Evolutionary conservation across 2,888 invertebrate genomes (phyloP), one percentile per base, ranked within the genome.

Genomic region (Mesochorus sp.): DNA sequence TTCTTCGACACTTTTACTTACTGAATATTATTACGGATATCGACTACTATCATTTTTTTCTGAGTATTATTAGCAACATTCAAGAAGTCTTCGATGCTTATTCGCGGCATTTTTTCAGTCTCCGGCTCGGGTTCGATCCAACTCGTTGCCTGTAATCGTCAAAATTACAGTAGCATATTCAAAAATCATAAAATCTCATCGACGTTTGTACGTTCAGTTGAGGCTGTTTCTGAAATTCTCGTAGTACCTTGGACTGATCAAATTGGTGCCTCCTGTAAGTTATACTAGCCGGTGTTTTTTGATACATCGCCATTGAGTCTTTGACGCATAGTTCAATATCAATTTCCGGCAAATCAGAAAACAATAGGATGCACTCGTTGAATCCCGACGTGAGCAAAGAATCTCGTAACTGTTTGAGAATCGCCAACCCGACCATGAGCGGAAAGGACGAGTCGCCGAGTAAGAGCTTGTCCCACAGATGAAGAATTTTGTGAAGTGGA

Each of bases 331-430:
- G 94, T 87, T 98, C 98, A 86, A 99, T 98, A 85, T 98, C 98
- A 76, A 99, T 97, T 91, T 98, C 98, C 57, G 99, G 99, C 87
- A 99, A 93, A 92, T 99, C 99, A n/a, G 99, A 99, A 92, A 99
- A 99, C 19, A 99, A 92, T 39, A 99, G 92, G 84, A 99, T 99
- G 89, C 99, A 99, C 89, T 99, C 99, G 90, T 99, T 99, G 91
- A 99, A 99, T 6, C 98, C 98, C 0, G 97, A 98, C 3, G 94
- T 94, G 1, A 99, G 93, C 4, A 99, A 91, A 0, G 96, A 95
- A 81, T 95, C 95, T 66, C 97, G 93, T 24, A 99, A 92, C 90
- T 99, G 99, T 67, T 95, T 94, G 44, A 99, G 92, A 83, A 99
- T 96, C 0, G 98, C 97, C 5, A 99, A 94, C 0, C 99, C 99